Conservation (phyloP, 2,797 vertebrate genomes). For the Knipowitschia caucasica region DNA sequence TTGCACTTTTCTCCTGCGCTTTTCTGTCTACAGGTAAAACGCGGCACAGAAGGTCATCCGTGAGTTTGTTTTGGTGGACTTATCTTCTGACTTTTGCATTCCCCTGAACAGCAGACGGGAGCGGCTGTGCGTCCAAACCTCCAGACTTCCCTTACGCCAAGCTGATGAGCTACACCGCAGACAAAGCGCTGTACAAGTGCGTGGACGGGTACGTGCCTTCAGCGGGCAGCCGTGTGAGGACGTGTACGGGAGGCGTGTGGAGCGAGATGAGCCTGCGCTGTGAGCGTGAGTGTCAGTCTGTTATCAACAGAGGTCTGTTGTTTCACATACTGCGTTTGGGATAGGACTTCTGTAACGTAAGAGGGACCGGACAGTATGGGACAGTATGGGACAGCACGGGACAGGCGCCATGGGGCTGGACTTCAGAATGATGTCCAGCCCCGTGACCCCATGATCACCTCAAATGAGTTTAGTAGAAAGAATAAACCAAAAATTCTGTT, state of each 20-base stretch:
- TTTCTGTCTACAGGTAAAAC: slow-evolving; percentile 43
- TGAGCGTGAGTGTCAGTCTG: slow-evolving; percentile 63
- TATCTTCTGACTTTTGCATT: background rate
- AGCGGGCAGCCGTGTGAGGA: background rate
- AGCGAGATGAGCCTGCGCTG: slow-evolving; percentile 52
- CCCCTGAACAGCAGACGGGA: slow-evolving; percentile 17
- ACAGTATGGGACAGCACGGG: too few relatives aligned
- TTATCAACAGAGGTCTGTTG: too few relatives aligned
- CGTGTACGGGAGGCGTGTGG: slow-evolving; percentile 55
- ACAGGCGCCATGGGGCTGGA: too few relatives aligned
- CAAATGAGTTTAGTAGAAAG: too few relatives aligned
- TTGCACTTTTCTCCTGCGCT: slow-evolving; percentile 22
- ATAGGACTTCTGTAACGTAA: too few relatives aligned
- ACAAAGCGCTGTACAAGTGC: slow-evolving; percentile 52
- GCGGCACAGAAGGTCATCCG: fast-evolving
- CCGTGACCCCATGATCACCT: too few relatives aligned
- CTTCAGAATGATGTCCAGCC: too few relatives aligned
- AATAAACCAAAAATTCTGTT: too few relatives aligned
- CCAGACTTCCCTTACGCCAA: slow-evolving; percentile 7
- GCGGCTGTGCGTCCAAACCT: slow-evolving; percentile 37
- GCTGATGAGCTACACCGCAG: background rate
- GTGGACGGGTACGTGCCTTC: background rate
- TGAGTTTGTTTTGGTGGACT: background rate
- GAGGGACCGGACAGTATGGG: too few relatives aligned
- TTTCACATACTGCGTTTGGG: too few relatives aligned